phyloP scores from a whole-genome alignment of 1,140 invertebrate genomes.

The Heterodera carotae region DNA sequence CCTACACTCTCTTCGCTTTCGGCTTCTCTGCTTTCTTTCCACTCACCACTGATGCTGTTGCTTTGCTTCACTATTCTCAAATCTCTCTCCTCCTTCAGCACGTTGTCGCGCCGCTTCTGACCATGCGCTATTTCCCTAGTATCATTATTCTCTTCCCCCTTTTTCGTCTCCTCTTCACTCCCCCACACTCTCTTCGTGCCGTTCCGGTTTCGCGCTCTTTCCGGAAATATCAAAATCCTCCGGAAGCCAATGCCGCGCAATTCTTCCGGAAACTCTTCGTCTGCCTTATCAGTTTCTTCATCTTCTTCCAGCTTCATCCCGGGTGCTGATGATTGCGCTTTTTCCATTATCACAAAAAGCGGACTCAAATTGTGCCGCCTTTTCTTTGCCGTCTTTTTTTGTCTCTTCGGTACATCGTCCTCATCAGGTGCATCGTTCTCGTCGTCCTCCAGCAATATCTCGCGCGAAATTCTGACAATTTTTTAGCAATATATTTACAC shows the following conservation, averaged over 20 bases:
- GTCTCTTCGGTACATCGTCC: background rate
- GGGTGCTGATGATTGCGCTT: background rate
- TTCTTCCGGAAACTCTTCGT: conserved; percentile 9
- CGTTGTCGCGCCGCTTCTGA: background rate
- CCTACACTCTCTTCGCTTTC: background rate
- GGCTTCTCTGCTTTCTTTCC: background rate
- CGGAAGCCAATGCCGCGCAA: background rate
- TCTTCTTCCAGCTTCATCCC: background rate
- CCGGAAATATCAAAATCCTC: background rate
- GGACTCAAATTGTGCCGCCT: background rate
- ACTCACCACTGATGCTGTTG: background rate
- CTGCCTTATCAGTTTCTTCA: background rate
- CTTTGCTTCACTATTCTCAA: background rate
- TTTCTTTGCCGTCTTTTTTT: background rate
- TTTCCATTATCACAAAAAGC: background rate
- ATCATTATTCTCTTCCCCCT: background rate
- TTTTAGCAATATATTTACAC: no score
- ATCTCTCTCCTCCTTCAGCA: background rate
- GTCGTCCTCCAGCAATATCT: background rate
- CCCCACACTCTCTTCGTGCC: background rate
- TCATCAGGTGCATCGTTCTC: background rate
- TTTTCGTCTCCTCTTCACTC: background rate
- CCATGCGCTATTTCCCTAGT: background rate
- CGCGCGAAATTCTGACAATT: background rate
- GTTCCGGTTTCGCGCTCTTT: background rate